Evolutionary conservation across 2,888 invertebrate genomes (phyloP).

Genomic region (Trachelus tabidus): DNA sequence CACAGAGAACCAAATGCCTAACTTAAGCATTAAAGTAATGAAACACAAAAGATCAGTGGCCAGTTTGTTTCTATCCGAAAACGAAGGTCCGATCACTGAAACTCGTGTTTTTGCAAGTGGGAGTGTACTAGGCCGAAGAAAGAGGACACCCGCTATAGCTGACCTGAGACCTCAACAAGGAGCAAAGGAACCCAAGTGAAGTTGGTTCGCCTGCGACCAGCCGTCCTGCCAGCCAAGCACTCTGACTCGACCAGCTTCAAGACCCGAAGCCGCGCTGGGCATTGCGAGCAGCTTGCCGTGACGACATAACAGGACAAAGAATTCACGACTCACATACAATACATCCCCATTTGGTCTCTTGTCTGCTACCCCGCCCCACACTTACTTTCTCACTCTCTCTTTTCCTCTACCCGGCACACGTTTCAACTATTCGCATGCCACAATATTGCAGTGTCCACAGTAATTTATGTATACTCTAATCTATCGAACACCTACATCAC

Average conservation of each 20-base stretch:
- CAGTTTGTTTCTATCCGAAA: too few species aligned
- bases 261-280: constrained; percentile 9
- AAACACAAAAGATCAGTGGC: too few species aligned
- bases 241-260: not conserved
- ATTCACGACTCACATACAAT: constrained; percentile 58
- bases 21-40: not conserved
- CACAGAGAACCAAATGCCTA: not conserved
- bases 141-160: constrained; percentile 32
- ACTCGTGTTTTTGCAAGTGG: not conserved
- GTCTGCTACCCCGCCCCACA: not conserved
- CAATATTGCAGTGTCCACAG: not conserved
- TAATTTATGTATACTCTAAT: not conserved
- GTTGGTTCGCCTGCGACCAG: not conserved
- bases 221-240: not conserved
- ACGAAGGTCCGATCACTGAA: not conserved
- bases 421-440: not conserved
- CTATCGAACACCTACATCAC: not conserved
- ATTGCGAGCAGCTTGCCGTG: constrained; percentile 41
- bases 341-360: constrained; percentile 20
- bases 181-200: constrained; percentile 11
- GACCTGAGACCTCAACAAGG: constrained; percentile 24
- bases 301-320: constrained; percentile 62
- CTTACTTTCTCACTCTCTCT: not conserved
- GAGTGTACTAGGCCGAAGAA: constrained; percentile 5
- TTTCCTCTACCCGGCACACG: not conserved